Evolutionary conservation across 2,113 vertebrate species (phyloP).

Genomic region (Labeo rohita): DNA sequence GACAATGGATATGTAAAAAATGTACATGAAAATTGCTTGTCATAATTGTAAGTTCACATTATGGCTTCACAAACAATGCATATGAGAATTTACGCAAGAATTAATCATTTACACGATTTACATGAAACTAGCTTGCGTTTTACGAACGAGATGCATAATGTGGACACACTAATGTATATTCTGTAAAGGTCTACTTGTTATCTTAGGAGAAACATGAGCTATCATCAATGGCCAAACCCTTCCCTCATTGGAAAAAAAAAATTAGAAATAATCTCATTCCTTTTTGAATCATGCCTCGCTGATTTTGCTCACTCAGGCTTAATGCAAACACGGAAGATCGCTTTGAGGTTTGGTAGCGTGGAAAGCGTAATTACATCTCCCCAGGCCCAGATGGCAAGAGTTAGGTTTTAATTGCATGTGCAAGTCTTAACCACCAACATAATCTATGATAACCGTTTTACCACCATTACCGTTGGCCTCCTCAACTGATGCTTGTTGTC

Average conservation of each 20-base stretch:
- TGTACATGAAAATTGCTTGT: background rate
- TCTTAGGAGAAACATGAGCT: background rate
- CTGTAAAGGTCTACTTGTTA: background rate
- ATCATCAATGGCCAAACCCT: background rate
- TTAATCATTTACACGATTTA: background rate
- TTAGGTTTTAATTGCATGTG: constrained; percentile 48
- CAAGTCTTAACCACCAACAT: background rate
- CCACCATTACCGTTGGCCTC: background rate
- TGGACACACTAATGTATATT: background rate
- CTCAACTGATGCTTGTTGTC: background rate
- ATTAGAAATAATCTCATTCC: background rate
- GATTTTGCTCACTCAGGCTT: constrained; percentile 18
- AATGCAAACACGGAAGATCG: background rate
- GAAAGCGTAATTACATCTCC: constrained; percentile 51
- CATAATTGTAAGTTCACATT: background rate
- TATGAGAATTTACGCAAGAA: background rate
- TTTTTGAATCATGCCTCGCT: constrained; percentile 3
- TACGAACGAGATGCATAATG: background rate
- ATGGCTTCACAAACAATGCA: background rate
- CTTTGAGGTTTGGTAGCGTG: constrained; percentile 26
- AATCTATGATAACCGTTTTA: background rate
- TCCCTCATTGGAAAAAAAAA: background rate
- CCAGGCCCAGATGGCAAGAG: constrained; percentile 35
- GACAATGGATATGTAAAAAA: background rate
- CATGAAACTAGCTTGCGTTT: background rate